A percentile compares a stretch with the other conserved stretches of the same genome.
Evolutionary conservation across 2,113 vertebrate genomes (phyloP).

Genomic region (Fulica atra): DNA sequence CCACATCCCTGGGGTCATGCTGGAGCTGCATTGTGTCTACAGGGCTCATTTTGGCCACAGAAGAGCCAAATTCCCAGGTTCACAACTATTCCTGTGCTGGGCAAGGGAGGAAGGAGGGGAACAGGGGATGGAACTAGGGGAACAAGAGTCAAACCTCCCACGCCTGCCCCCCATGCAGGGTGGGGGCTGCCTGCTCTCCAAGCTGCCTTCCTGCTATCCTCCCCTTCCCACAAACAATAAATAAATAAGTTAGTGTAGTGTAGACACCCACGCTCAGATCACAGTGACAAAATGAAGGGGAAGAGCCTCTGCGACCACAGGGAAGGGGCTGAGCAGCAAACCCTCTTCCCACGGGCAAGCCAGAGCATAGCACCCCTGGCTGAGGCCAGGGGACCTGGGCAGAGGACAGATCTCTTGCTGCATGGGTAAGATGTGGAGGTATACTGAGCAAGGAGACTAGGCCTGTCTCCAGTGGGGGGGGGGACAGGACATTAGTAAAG

Average conservation of each 20-base stretch:
- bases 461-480: rapidly evolving
- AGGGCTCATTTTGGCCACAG: neutral
- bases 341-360: neutral
- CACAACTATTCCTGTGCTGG: neutral
- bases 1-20: rapidly evolving
- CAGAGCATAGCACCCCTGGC: neutral
- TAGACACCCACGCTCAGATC: neutral
- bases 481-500: neutral
- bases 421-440: neutral
- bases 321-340: neutral
- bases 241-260: slow-evolving; percentile 67
- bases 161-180: rapidly evolving
- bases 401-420: neutral
- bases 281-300: slow-evolving; percentile 20
- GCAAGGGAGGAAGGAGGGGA: neutral
- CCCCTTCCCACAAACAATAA: slow-evolving; percentile 46
- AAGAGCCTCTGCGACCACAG: neutral
- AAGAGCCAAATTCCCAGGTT: neutral
- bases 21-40: neutral
- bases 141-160: neutral
- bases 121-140: neutral
- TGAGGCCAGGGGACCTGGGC: rapidly evolving
- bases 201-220: neutral
- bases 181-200: neutral
- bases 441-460: neutral